A percentile compares a stretch with the other conserved stretches of the same genome.
phyloP scores from a whole-genome alignment of 2,888 invertebrate genomes.

The Pyrrhia umbra region DNA sequence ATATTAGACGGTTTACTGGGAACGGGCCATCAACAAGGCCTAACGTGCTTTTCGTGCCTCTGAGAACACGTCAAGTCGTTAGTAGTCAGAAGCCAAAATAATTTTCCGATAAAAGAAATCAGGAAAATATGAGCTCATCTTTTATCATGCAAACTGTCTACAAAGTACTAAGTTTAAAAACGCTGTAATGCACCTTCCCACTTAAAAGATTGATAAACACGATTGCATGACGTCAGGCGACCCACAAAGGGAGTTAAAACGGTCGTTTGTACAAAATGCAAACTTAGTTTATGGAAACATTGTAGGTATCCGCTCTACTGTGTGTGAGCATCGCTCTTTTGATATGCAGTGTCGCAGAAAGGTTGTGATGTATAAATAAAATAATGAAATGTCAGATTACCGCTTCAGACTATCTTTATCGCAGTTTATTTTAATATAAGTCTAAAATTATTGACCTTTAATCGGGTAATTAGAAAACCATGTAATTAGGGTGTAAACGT shows the following conservation, averaged over 20 bases:
- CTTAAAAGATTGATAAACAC: not conserved
- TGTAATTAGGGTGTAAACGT: constrained; percentile 19
- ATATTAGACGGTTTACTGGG: no score
- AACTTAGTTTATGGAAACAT: not conserved
- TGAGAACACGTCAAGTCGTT: no score
- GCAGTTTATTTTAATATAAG: constrained; percentile 31
- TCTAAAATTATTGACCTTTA: constrained; percentile 20
- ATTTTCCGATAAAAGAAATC: no score
- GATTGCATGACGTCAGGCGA: not conserved
- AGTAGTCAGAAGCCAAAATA: no score
- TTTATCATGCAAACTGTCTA: no score
- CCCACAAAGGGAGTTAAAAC: not conserved
- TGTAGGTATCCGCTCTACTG: not conserved
- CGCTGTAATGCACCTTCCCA: not conserved
- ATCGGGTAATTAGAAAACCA: constrained; percentile 1
- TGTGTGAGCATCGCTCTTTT: constrained; percentile 6
- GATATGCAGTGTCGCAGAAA: constrained; percentile 25
- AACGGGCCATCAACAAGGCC: no score
- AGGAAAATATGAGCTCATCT: no score
- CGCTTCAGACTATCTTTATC: constrained; percentile 16
- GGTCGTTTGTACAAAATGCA: not conserved
- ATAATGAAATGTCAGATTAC: constrained; percentile 34
- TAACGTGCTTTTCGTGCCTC: no score
- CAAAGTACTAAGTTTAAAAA: no score
- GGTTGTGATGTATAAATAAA: constrained; percentile 20